A percentile compares a stretch with the other conserved stretches of the same genome.
phyloP scores from a whole-genome alignment of 2,113 vertebrate species.

The Callipepla californica region DNA sequence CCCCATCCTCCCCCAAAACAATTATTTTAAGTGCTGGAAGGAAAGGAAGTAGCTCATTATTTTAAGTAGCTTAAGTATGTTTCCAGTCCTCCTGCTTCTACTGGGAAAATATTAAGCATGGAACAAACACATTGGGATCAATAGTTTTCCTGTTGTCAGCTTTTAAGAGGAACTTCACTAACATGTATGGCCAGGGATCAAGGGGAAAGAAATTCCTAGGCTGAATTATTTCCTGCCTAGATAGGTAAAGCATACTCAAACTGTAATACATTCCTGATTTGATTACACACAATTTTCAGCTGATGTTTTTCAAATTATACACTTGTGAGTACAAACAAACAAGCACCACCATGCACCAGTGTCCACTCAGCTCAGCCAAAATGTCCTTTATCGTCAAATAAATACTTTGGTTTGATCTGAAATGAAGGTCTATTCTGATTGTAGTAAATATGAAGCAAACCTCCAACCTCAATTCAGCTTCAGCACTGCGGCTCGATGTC shows the following conservation, averaged over 20 bases:
- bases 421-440: background rate
- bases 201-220: background rate
- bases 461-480: background rate
- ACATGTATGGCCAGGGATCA: background rate
- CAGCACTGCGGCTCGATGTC: background rate
- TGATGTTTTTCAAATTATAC: background rate
- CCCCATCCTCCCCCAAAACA: background rate
- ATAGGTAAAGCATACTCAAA: background rate
- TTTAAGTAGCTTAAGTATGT: conserved; percentile 19
- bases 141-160: background rate
- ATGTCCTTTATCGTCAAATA: background rate
- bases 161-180: background rate
- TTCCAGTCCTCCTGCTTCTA: background rate
- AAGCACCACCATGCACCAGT: background rate
- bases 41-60: background rate
- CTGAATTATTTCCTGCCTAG: background rate
- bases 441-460: background rate
- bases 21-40: conserved; percentile 19
- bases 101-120: conserved; percentile 1
- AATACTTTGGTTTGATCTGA: background rate
- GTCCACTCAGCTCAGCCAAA: background rate
- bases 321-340: background rate
- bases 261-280: background rate
- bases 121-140: background rate
- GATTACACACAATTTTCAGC: background rate